Percentiles rank a stretch among this genome's conserved stretches.
These are phyloP conservation scores for Lasioglossum vierecki DNA, from an alignment of 2,888 invertebrate species.

Conservation along the genomic window DNA sequence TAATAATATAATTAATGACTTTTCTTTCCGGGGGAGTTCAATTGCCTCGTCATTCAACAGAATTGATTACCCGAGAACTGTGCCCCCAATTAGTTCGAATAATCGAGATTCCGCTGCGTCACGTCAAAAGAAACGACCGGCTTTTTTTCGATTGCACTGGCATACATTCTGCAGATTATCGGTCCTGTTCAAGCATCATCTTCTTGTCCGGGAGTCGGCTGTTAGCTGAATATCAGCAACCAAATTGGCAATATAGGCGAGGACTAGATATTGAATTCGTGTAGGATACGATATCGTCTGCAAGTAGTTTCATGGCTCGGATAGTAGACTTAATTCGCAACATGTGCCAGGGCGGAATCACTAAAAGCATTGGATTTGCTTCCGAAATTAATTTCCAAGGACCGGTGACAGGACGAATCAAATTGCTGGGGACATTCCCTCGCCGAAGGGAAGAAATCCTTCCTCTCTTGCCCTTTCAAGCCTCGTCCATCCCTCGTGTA, in stretches of 20 bases:
- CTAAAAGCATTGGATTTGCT: neutral
- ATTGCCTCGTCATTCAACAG: neutral
- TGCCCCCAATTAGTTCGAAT: slow-evolving; percentile 7
- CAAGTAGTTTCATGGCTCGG: slow-evolving; percentile 36
- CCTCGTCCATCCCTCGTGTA: no score
- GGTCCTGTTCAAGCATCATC: slow-evolving; percentile 18
- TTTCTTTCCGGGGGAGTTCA: neutral
- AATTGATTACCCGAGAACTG: neutral
- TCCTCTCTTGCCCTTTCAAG: no score
- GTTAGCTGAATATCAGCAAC: slow-evolving; percentile 51
- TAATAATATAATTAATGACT: neutral
- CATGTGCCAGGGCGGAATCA: neutral
- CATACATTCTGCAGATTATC: slow-evolving; percentile 36
- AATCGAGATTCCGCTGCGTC: neutral
- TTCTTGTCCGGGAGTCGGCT: slow-evolving; percentile 31
- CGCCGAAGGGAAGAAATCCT: no score
- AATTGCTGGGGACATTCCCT: no score
- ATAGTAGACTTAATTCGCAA: slow-evolving; percentile 22
- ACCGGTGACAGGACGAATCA: no score
- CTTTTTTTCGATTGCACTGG: slow-evolving; percentile 21
- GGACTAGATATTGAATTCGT: slow-evolving; percentile 53
- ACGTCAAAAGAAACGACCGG: slow-evolving; percentile 8
- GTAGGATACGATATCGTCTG: slow-evolving; percentile 47
- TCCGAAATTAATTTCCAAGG: neutral
- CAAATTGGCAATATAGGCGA: slow-evolving; percentile 60